Evolutionary conservation across 1,140 invertebrate species (phyloP), one percentile per base, ranked within the genome.

Genomic region (Hyposmocoma kahamanoa): DNA sequence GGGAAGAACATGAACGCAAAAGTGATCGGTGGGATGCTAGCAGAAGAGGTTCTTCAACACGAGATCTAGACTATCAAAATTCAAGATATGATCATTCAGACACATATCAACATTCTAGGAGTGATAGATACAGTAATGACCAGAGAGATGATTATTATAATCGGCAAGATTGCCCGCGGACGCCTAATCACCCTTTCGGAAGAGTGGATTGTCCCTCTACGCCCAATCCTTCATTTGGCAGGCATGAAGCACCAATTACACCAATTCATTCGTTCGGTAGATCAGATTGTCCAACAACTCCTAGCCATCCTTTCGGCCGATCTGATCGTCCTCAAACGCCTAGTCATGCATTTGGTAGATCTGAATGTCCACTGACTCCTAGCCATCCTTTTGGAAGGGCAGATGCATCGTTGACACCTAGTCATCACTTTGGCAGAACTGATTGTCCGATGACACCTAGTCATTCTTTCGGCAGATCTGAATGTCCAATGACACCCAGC

Each of bases 361-460:
- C 47, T 5, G 67, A 67, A 3, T 55, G 52, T 42, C 56, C 64
- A 3, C 15, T 48, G n/a, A 59, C 67, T 6, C 63, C 63, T 8
- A 56, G 20, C n/a, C 50, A 58, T 46, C 22, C 50, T 3, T 66
- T 57, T 50, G 63, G 62, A 10, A 43, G 56, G 42, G 22, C 45
- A 9, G 63, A 67, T 6, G 43, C 50, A 30, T 56, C 65, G 1
- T 6, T 49, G 22, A 70, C 64, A 1, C 67, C 62, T 22, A 59
- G 38, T 38, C 59, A 58, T 19, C 30, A 58, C 6, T 72, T 66
- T 59, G 72, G 67, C 0, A 67, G 66, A 47, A 9, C 45, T 2
- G 64, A 70, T 3, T 52, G 53, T 34, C 55, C 57, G 4, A 8
- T 53, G 15, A 64, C 59, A 1, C 55, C 65, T 8, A 62, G 26